phyloP scores from a whole-genome alignment of 2,113 vertebrate genomes.

The Paramisgurnus dabryanus region DNA sequence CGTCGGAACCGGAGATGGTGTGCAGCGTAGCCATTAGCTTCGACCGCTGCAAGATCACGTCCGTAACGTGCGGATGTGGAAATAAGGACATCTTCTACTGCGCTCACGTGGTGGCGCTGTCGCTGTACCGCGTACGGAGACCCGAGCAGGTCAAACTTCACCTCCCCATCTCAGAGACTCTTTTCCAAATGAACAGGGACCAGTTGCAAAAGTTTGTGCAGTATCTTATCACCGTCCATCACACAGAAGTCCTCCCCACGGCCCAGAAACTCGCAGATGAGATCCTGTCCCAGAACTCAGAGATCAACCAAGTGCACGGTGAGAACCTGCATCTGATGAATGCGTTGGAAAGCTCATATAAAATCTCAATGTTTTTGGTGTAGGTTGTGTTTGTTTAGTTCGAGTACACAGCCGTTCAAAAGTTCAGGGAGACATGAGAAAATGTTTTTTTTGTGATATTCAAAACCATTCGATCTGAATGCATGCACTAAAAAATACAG shows the following conservation, averaged over 20 bases:
- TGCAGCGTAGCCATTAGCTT: slow-evolving; percentile 99
- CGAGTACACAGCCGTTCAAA: too few relatives aligned
- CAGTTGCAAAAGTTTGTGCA: slow-evolving; percentile 98
- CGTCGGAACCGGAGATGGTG: slow-evolving; percentile 90
- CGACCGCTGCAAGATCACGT: slow-evolving; percentile 99
- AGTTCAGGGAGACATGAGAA: too few relatives aligned
- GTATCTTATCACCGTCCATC: slow-evolving; percentile 98
- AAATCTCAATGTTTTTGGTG: too few relatives aligned
- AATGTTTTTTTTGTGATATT: too few relatives aligned
- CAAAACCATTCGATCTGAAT: too few relatives aligned
- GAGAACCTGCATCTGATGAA: slow-evolving; percentile 61
- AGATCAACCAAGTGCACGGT: slow-evolving; percentile 99
- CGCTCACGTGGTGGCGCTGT: slow-evolving; percentile 95
- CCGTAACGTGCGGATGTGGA: slow-evolving; percentile 97
- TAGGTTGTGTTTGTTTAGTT: too few relatives aligned
- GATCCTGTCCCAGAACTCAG: slow-evolving; percentile 98
- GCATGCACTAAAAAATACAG: too few relatives aligned
- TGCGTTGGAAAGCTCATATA: too few relatives aligned
- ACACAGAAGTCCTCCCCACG: slow-evolving; percentile 97
- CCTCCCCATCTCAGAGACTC: slow-evolving; percentile 98
- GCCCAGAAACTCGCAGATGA: slow-evolving; percentile 97
- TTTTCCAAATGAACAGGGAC: slow-evolving; percentile 99
- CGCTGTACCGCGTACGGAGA: slow-evolving; percentile 96
- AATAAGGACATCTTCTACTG: slow-evolving; percentile 99
- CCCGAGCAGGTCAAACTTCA: slow-evolving; percentile 98